Evolutionary conservation across 2,797 vertebrate species (phyloP), one percentile per base, ranked within the genome.

Genomic region (Apogon hyalosoma): DNA sequence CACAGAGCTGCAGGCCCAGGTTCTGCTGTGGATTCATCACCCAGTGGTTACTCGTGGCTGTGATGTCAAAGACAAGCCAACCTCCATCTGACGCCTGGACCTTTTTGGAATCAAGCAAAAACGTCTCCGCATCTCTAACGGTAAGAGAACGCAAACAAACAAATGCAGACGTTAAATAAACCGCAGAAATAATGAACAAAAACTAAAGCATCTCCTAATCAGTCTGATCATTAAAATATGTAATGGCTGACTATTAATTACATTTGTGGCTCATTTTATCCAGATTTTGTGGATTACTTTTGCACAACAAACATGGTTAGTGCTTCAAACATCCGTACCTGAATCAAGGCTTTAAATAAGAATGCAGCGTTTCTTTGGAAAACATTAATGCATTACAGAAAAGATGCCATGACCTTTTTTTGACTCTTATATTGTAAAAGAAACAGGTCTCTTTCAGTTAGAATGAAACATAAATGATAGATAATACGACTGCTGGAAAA

Each of bases 41-140:
- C 98, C 98, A 99, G 66, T 98, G 97, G 86, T 99, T 99, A 89
- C 98, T 99, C 77, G 98, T 99, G 77, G 94, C 96, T 11, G 98
- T 99, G 84, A 99, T 97, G 91, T 99, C 98, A 77, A 99, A 99
- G 68, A 98, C 97, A 70, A 99, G 92, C 98, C 98, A 99, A 47
- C 98, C 98, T 60, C 98, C 96, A 38, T 98, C 96, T 12, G 95
- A 94, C 13, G 96, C 96, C 69, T 94, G 95, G 63, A 96, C 92
- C 73, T 92, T 96, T 89, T 96, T 97, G 55, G 95, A 95, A 81
- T 98, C 97, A 33, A 99, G 87, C 86, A 99, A 86, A 91, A 98
- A 99, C 0, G 97, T 95, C 74, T 99, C 98, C 43, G 98, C 96
- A 87, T 99, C 98, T 91, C 98, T 99, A 83, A 52, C 64, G 48